Evolutionary conservation across 2,113 vertebrate species (phyloP).

Genomic region (Thamnophis sirtalis): DNA sequence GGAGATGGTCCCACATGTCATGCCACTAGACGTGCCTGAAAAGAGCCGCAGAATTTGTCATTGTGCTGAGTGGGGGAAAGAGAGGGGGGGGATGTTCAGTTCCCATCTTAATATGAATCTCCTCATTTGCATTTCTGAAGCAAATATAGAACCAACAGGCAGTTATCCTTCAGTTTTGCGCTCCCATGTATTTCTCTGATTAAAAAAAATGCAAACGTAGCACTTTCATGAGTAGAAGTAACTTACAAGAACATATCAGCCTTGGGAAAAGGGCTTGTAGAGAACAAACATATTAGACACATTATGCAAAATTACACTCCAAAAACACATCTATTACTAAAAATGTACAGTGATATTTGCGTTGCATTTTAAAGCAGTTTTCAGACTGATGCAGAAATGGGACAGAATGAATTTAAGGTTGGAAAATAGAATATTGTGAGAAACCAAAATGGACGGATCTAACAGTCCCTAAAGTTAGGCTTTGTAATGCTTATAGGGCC

Average conservation of each 20-base stretch:
- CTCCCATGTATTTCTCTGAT: background rate
- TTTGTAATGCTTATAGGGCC: background rate
- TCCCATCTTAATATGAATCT: background rate
- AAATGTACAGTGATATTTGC: background rate
- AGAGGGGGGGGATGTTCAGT: background rate
- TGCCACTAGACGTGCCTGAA: background rate
- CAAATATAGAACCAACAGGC: background rate
- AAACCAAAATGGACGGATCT: background rate
- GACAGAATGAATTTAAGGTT: background rate
- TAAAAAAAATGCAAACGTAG: background rate
- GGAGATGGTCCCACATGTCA: background rate
- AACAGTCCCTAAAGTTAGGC: background rate
- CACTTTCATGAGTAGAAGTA: background rate
- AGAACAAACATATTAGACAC: background rate
- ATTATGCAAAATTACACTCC: background rate
- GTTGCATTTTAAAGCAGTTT: background rate
- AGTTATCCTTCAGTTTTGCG: background rate
- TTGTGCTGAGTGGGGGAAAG: background rate
- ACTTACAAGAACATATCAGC: background rate
- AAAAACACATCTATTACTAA: background rate
- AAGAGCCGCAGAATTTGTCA: background rate
- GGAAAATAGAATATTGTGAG: background rate
- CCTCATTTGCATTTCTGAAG: background rate
- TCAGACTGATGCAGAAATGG: background rate
- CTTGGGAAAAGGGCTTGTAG: background rate